Evolutionary conservation across 2,888 invertebrate species (phyloP), one percentile per base, ranked within the genome.

Genomic region (Galerucella calmariensis): DNA sequence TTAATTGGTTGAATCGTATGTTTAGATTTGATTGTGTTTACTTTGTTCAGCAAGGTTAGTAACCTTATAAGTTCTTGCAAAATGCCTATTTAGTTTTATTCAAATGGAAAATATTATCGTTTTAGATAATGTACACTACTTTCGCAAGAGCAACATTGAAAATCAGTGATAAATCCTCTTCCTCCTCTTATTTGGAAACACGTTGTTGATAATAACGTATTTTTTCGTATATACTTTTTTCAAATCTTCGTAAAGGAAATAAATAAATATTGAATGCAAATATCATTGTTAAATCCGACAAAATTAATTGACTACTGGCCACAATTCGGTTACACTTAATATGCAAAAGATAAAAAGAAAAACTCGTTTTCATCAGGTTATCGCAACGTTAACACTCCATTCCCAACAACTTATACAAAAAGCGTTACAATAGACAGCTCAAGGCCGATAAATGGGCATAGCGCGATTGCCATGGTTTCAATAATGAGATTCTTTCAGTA

Each of bases 401-500:
- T 63, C 41, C 63, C 46, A n/a, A 44, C 46, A 20, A 63, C 46
- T 44, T n/a, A 20, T 10, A 35, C 63, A 63, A n/a, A 63, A 11
- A 63, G 63, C 46, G 63, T 63, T 63, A 46, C 63, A 20, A 35
- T 35, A 46, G 46, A 24, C 59, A 44, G 16, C 48, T 51, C 69
- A 69, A 69, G 69, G 69, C 9, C 69, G 61, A 24, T 58, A 48
- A 61, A 69, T 61, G 48, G 11, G n/a, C 59, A 56, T 59, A 59
- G 24, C 41, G n/a, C 73, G 77, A 76, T 76, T 74, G 73, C 72
- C 74, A 75, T 70, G 76, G 35, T 41, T 41, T 41, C 35, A 41
- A 41, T 41, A 41, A 84, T 83, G 83, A 83, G 81, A 83, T 84
- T 84, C 84, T 79, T 78, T 82, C 82, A 82, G 84, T 82, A 81